A percentile compares a stretch with the other conserved stretches of the same genome.
Evolutionary conservation across 2,797 vertebrate genomes (phyloP).

Genomic region (Ciconia nigra): DNA sequence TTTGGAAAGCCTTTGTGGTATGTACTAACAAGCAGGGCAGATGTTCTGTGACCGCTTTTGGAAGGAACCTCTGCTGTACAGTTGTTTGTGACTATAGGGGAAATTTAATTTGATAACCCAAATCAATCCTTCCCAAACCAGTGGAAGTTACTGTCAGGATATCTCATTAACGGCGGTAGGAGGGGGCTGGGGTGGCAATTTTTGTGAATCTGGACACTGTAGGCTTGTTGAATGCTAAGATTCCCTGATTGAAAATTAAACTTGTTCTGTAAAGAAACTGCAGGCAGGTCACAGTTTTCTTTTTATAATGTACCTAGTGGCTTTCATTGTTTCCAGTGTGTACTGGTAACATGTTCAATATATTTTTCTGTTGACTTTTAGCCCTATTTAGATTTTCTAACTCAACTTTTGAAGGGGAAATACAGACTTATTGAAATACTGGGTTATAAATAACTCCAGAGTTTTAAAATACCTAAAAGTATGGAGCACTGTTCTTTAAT

Average conservation of each 20-base stretch:
- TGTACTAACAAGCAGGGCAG: not conserved
- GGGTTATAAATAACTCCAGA: not conserved
- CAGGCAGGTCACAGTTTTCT: not conserved
- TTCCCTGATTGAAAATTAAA: not conserved
- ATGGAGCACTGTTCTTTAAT: not conserved
- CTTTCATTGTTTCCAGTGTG: not conserved
- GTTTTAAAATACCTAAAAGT: not conserved
- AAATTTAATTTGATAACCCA: not conserved
- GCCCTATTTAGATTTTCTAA: not conserved
- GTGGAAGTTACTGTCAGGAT: not conserved
- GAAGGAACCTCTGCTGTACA: not conserved
- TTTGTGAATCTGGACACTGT: not conserved
- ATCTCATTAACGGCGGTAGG: not conserved
- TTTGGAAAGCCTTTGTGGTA: not conserved
- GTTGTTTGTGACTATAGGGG: not conserved
- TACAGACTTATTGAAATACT: not conserved
- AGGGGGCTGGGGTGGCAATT: accelerated
- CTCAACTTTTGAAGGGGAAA: not conserved
- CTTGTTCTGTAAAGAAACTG: not conserved
- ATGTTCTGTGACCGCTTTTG: not conserved
- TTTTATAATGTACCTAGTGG: not conserved
- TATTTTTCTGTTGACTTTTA: not conserved
- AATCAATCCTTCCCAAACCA: not conserved
- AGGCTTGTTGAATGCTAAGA: not conserved
- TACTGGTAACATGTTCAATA: not conserved